Evolutionary conservation across 2,888 invertebrate species (phyloP).

Genomic region (Macrophya annulata): DNA sequence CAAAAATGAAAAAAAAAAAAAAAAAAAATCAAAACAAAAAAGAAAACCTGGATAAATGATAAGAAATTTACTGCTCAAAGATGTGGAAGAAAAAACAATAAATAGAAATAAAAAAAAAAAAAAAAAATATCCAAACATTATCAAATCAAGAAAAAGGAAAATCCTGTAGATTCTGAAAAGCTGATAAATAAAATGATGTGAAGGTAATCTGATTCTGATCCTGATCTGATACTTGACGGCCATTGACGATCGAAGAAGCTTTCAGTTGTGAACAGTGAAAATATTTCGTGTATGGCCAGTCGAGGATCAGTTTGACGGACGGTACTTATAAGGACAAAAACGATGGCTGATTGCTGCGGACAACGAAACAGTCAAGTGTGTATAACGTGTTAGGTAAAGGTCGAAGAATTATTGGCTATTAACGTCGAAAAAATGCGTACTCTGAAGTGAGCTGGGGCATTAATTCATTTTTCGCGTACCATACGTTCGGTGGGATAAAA

Average conservation of each 20-base stretch:
- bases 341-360: conserved; percentile 42
- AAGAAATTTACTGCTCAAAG: neutral
- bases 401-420: conserved; percentile 52
- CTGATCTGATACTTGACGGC: neutral
- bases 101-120: no score
- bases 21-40: neutral
- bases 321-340: neutral
- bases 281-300: conserved; percentile 16
- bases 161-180: neutral
- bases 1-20: neutral
- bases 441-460: conserved; percentile 40
- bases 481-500: conserved; percentile 35
- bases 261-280: neutral
- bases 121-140: neutral
- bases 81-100: neutral
- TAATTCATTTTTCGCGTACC: conserved; percentile 45
- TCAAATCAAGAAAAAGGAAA: neutral
- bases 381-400: conserved; percentile 42
- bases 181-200: neutral
- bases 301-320: neutral
- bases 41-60: neutral
- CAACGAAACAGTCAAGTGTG: conserved; percentile 43
- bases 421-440: conserved; percentile 52
- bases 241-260: conserved; percentile 27
- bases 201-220: neutral